phyloP scores from a whole-genome alignment of 2,113 vertebrate species.

The Saguinus midas region DNA sequence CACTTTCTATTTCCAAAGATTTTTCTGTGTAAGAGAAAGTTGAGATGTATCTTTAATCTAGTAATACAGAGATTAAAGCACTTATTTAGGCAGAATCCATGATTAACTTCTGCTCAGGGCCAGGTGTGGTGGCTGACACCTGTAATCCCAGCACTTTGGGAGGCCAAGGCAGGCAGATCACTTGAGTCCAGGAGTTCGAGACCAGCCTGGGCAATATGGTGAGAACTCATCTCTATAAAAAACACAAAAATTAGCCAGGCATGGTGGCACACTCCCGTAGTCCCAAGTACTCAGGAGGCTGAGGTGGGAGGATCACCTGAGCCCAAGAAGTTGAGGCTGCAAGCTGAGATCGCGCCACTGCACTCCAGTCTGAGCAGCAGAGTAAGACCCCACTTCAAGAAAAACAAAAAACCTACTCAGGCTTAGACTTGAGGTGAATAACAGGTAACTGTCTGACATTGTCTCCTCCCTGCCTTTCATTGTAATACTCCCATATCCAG shows the following conservation, averaged over 20 bases:
- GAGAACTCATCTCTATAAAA: neutral
- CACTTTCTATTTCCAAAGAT: neutral
- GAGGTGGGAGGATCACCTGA: neutral
- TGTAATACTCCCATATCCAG: neutral
- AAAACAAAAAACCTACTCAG: neutral
- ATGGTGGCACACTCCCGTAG: neutral
- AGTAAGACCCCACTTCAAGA: neutral
- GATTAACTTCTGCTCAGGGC: neutral
- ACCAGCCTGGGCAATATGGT: neutral
- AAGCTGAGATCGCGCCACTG: neutral
- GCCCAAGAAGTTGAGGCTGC: neutral
- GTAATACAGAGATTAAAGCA: conserved; percentile 30
- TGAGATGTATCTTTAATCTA: neutral
- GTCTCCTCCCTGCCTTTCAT: neutral
- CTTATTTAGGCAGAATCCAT: neutral
- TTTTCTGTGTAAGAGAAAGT: neutral
- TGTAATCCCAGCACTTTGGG: neutral
- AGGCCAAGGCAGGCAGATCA: neutral
- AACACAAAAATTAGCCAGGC: neutral
- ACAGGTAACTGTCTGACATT: neutral
- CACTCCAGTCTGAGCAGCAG: neutral
- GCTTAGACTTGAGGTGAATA: neutral
- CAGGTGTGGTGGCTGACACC: neutral
- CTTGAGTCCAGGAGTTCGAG: neutral
- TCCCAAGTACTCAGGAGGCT: neutral